Base-by-base conservation (phyloP, 2,888 invertebrate species). In the Hofmannophila pseudospretella region DNA sequence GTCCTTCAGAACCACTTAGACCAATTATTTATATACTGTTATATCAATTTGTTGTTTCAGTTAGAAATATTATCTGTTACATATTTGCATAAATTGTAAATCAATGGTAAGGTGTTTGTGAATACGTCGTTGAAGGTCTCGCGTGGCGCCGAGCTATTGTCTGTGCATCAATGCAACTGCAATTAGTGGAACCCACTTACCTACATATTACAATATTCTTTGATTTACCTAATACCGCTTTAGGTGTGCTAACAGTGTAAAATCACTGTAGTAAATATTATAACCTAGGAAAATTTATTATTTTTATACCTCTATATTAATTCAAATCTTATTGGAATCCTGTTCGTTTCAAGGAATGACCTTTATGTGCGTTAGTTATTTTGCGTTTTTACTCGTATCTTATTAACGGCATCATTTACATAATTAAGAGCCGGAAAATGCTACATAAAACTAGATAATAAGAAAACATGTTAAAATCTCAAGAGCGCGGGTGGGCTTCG, bases 401-500 rank as follows among this genome's bases (percentile, higher is more conserved):
- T n/a, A n/a, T n/a, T n/a, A n/a, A n/a, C 8, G 5, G 8, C 8
- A 4, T 20, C 5, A 7, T 5, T 20, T 20, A 5, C 8, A 20
- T 20, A 3, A 7, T 20, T 20, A 8, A 8, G 8, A 20, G 20
- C 20, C 20, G 5, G 20, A 20, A 20, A 20, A n/a, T n/a, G 20
- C 8, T 20, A 20, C 20, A 20, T 5, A 35, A 20, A n/a, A n/a
- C n/a, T n/a, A n/a, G 3, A 2, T 29, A n/a, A 14, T 9, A 7
- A 25, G 7, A 25, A 9, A 22, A 1, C 5, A 13, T 33, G 11
- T 23, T 23, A 36, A 32, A 27, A 22, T 19, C 32, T 45, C 42
- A 16, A 51, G 69, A 75, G 78, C 78, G 78, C 79, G 77, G 79
- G 78, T 73, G 80, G 80, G 79, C 80, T 72, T 74, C 59, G 57